Evolutionary conservation across 2,888 invertebrate genomes (phyloP).

Genomic region (Geophilus truncorum): DNA sequence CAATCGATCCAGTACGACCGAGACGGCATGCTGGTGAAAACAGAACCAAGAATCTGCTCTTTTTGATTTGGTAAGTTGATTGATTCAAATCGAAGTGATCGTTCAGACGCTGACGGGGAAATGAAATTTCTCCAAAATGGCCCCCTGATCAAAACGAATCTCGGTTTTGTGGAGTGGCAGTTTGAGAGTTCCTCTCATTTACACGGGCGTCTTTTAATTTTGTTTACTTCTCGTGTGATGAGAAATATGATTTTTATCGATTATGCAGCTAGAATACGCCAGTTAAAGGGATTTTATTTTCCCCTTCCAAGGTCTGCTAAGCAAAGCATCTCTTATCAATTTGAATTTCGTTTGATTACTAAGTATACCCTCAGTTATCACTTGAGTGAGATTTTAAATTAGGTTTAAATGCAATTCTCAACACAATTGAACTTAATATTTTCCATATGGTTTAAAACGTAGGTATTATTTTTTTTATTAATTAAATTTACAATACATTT

Average conservation of each 20-base stretch:
- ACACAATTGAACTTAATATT: background rate
- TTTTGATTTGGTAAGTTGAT: background rate
- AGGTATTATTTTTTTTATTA: background rate
- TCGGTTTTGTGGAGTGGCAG: background rate
- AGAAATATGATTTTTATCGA: constrained; percentile 15
- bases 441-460: background rate
- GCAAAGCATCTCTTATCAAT: constrained; percentile 12
- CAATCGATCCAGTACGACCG: background rate
- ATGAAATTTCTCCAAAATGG: constrained; percentile 5
- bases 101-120: background rate
- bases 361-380: background rate
- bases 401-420: background rate
- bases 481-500: background rate
- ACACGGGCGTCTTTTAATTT: background rate
- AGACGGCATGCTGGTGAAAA: background rate
- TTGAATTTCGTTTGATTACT: background rate
- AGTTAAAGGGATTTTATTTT: background rate
- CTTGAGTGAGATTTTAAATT: background rate
- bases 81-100: background rate
- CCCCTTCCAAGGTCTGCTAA: background rate
- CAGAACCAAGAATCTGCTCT: background rate
- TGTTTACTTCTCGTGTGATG: background rate
- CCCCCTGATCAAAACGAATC: constrained; percentile 19
- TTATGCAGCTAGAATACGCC: background rate
- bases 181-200: background rate